Evolutionary conservation across 1,140 invertebrate species (phyloP).

Genomic region (Colletes latitarsis): DNA sequence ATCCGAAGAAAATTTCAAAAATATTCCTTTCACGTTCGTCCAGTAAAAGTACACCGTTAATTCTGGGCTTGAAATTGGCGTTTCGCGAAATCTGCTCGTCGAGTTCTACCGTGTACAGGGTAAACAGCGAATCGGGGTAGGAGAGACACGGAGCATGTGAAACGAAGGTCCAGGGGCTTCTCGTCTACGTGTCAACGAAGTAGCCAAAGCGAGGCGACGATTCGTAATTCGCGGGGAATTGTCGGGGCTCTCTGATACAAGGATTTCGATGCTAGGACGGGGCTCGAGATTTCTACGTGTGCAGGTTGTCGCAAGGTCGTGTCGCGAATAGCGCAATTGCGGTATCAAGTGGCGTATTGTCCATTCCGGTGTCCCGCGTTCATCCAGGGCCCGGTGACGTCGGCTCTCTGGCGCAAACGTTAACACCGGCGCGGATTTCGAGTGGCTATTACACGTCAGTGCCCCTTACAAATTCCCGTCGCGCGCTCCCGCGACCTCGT

Average conservation of each 20-base stretch:
- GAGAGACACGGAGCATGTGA: too few relatives aligned
- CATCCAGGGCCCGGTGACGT: background rate
- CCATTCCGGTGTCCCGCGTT: background rate
- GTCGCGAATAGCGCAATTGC: slow-evolving; percentile 46
- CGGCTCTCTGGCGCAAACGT: slow-evolving; percentile 44
- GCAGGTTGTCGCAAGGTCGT: background rate
- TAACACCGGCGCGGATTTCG: slow-evolving; percentile 59
- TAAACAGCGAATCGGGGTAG: too few relatives aligned
- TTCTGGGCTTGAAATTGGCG: too few relatives aligned
- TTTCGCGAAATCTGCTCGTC: too few relatives aligned
- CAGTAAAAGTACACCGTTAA: too few relatives aligned
- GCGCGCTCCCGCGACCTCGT: slow-evolving; percentile 40
- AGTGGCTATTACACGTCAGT: slow-evolving; percentile 59
- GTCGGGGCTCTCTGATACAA: background rate
- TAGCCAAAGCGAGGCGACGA: too few relatives aligned
- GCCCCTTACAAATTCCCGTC: slow-evolving; percentile 38
- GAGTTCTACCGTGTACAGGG: too few relatives aligned
- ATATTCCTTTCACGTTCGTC: too few relatives aligned
- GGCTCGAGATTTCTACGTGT: background rate
- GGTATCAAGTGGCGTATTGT: slow-evolving; percentile 53
- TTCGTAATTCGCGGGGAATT: too few relatives aligned
- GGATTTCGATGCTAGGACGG: background rate
- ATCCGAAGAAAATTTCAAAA: too few relatives aligned
- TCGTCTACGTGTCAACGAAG: too few relatives aligned
- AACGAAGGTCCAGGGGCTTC: too few relatives aligned